Percentiles rank a stretch among this genome's conserved stretches.
Conservation (phyloP, 2,113 vertebrate genomes). For the Hoplias malabaricus region DNA sequence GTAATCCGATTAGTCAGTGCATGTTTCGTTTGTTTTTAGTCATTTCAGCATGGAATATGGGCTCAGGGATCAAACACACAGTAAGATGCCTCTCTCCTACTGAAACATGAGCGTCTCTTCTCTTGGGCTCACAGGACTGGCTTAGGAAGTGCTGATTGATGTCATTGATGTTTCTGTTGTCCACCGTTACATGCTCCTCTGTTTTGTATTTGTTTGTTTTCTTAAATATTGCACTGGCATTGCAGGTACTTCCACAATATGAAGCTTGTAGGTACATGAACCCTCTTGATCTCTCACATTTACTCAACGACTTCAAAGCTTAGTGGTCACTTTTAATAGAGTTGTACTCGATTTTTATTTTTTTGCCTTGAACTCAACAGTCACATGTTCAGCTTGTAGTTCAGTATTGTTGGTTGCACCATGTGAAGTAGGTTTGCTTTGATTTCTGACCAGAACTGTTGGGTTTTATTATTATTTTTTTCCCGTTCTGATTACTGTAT, state of each 20-base stretch:
- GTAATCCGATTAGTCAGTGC: no score
- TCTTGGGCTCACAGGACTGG: neutral
- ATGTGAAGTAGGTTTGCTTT: slow-evolving; percentile 39
- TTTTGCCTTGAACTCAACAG: slow-evolving; percentile 30
- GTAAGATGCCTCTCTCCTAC: no score
- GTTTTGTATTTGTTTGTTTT: neutral
- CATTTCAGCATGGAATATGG: no score
- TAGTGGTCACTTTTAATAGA: neutral
- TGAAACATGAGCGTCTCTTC: no score
- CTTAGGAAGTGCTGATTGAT: neutral
- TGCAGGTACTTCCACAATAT: slow-evolving; percentile 46
- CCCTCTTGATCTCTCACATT: neutral
- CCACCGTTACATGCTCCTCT: neutral
- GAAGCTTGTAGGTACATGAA: slow-evolving; percentile 44
- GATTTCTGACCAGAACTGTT: slow-evolving; percentile 29
- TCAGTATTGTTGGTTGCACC: slow-evolving; percentile 57
- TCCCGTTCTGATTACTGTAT: slow-evolving; percentile 56
- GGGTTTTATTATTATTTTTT: slow-evolving; percentile 18
- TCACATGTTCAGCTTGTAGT: neutral
- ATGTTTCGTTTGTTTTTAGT: no score
- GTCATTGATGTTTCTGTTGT: neutral
- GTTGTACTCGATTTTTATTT: neutral
- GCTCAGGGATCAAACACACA: no score
- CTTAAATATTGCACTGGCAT: slow-evolving; percentile 39
- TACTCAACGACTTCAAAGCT: neutral